Conservation (phyloP, 2,113 vertebrate genomes). For the Diadophis punctatus region DNA sequence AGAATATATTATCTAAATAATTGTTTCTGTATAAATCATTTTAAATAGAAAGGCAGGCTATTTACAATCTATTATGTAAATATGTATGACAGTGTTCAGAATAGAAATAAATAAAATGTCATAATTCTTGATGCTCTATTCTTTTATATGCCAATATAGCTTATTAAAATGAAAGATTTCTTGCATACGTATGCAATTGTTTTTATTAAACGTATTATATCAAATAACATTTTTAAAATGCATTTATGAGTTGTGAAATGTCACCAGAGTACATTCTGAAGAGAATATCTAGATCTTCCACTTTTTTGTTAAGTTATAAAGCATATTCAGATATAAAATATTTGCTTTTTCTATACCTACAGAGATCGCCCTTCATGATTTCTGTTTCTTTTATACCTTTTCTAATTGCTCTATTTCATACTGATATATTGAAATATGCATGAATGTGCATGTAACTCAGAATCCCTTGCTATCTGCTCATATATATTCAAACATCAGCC, state of each 20-base stretch:
- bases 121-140: not conserved
- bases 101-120: not conserved
- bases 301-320: slow-evolving; percentile 17
- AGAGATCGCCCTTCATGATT: not conserved
- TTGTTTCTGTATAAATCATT: not conserved
- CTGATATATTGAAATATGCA: not conserved
- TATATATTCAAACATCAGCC: not conserved
- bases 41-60: not conserved
- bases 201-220: not conserved
- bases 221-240: not conserved
- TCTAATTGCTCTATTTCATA: not conserved
- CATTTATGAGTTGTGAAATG: not conserved
- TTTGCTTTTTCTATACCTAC: not conserved
- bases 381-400: slow-evolving; percentile 13
- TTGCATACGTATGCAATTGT: not conserved
- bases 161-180: not conserved
- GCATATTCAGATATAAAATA: slow-evolving; percentile 4
- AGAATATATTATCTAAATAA: not conserved
- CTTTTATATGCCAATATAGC: not conserved
- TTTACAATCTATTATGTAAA: not conserved
- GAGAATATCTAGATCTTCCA: not conserved
- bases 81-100: not conserved
- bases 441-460: slow-evolving; percentile 13
- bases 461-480: slow-evolving; percentile 5
- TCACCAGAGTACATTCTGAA: not conserved